Base-by-base conservation (phyloP, 2,888 invertebrate species). In the Elgonia sp. region DNA sequence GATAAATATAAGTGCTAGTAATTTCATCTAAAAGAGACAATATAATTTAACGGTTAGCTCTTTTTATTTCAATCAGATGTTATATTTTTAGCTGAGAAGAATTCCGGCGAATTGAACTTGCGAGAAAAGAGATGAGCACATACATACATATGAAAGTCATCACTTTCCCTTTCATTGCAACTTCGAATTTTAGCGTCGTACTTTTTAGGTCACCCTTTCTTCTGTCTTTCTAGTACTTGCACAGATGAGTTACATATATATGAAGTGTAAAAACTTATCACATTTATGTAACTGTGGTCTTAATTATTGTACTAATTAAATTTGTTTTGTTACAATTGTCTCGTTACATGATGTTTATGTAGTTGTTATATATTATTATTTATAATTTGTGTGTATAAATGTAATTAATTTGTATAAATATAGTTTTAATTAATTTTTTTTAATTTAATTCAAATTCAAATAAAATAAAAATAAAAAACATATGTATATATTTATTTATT, bases 1-100 rank as follows among this genome's bases (percentile, higher is more conserved):
- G 10, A 86, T 57, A 40, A 89, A 81, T 57, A 90, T 18, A 29
- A 92, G 39, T 42, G 89, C 70, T 18, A 91, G 60, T 29, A 70
- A 75, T 87, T 89, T 91, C 93, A 93, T 93, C 93, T 93, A 82
- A 39, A 83, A 37, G 12, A 69, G 20, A 80, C 16, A 60, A 76
- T 1, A 20, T 57, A 20, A 20, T 21, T 57, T 8, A 65, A 21
- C 8, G 4, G n/a, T 29, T 29, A 29, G 3, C 5, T 29, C 5
- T 29, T 29, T 29, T 29, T 29, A 29, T 29, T 29, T 29, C 29
- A 3, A 29, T 29, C 29, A 29, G 29, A 29, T 29, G 29, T 46
- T 63, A 62, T 37, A 18, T 67, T 67, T 75, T 62, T 63, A 62
- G 21, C 76, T 5, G 4, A n/a, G 62, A 18, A 18, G 18, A 16